Conservation (phyloP, 1,140 invertebrate genomes). For the Listronotus bonariensis region DNA sequence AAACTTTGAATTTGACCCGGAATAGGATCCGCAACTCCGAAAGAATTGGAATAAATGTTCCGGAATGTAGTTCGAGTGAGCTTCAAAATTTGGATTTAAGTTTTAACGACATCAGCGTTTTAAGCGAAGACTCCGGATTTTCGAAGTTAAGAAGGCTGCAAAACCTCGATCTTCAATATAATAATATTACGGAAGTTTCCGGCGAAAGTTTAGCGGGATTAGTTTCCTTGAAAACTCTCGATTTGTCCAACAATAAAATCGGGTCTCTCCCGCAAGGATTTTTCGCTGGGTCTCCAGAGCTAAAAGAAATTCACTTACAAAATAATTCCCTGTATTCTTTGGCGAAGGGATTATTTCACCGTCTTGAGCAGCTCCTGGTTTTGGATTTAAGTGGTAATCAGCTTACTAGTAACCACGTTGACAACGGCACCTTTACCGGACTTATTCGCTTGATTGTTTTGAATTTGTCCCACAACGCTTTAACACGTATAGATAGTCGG, state of each 20-base stretch:
- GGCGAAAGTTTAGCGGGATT: conserved; percentile 77
- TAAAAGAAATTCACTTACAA: conserved; percentile 82
- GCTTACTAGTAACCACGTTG: conserved; percentile 79
- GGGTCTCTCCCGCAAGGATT: conserved; percentile 75
- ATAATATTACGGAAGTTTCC: conserved; percentile 79
- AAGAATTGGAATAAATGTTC: conserved; percentile 68
- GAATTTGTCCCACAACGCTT: conserved; percentile 81
- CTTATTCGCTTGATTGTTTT: conserved; percentile 82
- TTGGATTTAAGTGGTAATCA: conserved; percentile 87
- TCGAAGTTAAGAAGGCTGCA: conserved; percentile 74
- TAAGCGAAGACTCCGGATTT: conserved; percentile 74
- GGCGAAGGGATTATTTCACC: conserved; percentile 79
- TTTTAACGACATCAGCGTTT: conserved; percentile 72
- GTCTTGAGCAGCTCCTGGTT: conserved; percentile 79
- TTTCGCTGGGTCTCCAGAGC: conserved; percentile 75
- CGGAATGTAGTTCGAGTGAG: conserved; percentile 62
- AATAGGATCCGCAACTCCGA: conserved; percentile 77
- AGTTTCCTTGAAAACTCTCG: conserved; percentile 74
- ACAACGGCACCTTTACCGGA: conserved; percentile 81
- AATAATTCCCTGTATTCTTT: conserved; percentile 80
- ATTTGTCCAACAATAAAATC: conserved; percentile 82
- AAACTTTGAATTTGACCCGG: conserved; percentile 80
- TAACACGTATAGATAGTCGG: conserved; percentile 79
- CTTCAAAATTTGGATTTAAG: conserved; percentile 78
- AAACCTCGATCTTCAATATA: conserved; percentile 78